Evolutionary conservation across 2,113 vertebrate species (phyloP).

Genomic region (Alligator mississippiensis): DNA sequence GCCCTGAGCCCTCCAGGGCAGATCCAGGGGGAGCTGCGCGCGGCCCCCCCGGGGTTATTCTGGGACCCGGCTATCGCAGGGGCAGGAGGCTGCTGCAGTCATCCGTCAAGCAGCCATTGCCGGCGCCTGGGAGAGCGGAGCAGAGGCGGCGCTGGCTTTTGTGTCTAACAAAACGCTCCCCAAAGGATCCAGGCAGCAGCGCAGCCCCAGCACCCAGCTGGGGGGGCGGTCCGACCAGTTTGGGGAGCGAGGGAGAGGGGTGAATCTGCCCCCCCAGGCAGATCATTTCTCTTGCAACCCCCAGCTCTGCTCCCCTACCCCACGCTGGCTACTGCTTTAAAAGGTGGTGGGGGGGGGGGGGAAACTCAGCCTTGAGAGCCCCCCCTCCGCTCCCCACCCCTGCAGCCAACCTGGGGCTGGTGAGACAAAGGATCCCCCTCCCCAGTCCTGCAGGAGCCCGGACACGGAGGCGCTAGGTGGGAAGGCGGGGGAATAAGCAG

Average conservation of each 20-base stretch:
- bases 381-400: neutral
- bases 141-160: neutral
- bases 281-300: neutral
- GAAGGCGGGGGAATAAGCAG: neutral
- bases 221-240: neutral
- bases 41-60: neutral
- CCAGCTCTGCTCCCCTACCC: neutral
- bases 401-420: neutral
- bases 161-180: neutral
- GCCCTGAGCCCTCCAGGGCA: neutral
- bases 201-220: neutral
- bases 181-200: neutral
- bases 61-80: neutral
- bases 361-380: neutral
- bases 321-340: too few relatives aligned
- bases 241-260: neutral
- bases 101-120: neutral
- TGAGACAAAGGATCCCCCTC: slow-evolving; percentile 34
- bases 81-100: neutral
- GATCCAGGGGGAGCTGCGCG: neutral
- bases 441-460: too few relatives aligned
- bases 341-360: too few relatives aligned
- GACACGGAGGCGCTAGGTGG: too few relatives aligned
- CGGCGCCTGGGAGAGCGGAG: neutral
- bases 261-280: neutral